Percentiles rank a stretch among this genome's conserved stretches.
Evolutionary conservation across 2,888 invertebrate genomes (phyloP).

Genomic region (Falcaria lacertinaria): DNA sequence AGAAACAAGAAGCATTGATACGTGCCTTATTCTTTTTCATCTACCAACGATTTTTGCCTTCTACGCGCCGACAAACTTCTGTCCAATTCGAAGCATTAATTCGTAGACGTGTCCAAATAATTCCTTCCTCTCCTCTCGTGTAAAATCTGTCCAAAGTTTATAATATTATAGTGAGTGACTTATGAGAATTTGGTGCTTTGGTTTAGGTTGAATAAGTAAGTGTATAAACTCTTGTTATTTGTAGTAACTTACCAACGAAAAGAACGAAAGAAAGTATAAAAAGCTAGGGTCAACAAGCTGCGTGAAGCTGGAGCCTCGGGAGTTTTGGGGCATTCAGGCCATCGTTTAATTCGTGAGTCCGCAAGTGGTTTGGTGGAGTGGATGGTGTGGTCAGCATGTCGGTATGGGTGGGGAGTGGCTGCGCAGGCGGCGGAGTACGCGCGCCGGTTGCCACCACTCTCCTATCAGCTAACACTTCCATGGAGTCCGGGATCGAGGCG

Average conservation of each 20-base stretch:
- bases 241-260: too few species aligned
- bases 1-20: constrained; percentile 33
- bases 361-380: constrained; percentile 40
- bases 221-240: too few species aligned
- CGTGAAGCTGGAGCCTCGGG: constrained; percentile 5
- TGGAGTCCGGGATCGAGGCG: constrained; percentile 84
- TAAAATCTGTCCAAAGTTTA: constrained; percentile 5
- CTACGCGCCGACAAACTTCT: constrained; percentile 15
- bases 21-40: constrained; percentile 60
- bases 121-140: background rate
- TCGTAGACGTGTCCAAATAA: background rate
- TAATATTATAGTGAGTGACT: too few species aligned
- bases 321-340: constrained; percentile 9
- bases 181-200: too few species aligned
- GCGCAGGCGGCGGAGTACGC: constrained; percentile 50
- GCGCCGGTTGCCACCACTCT: constrained; percentile 60
- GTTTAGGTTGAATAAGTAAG: too few species aligned
- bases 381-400: constrained; percentile 71
- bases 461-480: constrained; percentile 73
- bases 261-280: constrained; percentile 2
- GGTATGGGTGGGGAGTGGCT: constrained; percentile 72
- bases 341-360: background rate
- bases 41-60: constrained; percentile 21
- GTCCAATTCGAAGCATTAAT: constrained; percentile 17
- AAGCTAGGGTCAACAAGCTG: background rate